Evolutionary conservation across 2,113 vertebrate genomes (phyloP).

Genomic region (Oreochromis tanganicae): DNA sequence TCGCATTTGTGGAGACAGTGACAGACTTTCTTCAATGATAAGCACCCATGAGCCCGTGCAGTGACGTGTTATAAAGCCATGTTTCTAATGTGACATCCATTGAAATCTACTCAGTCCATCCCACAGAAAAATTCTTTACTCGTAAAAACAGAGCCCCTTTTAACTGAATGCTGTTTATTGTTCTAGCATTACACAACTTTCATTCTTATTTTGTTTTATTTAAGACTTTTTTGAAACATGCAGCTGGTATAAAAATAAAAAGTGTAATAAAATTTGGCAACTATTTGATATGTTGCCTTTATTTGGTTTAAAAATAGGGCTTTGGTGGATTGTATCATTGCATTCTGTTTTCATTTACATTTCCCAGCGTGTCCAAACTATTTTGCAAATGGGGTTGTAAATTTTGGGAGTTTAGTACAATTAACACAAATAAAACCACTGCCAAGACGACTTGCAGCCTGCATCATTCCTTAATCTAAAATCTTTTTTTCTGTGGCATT

Average conservation of each 20-base stretch:
- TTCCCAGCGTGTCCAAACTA: background rate
- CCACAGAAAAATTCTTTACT: background rate
- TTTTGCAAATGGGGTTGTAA: background rate
- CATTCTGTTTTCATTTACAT: background rate
- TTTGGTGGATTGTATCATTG: background rate
- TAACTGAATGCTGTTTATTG: background rate
- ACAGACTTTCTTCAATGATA: background rate
- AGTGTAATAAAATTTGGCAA: background rate
- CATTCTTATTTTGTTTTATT: background rate
- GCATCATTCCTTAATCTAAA: background rate
- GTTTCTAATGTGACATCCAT: background rate
- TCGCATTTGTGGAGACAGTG: background rate
- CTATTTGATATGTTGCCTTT: background rate
- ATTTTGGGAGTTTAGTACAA: background rate
- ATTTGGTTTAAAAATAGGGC: background rate
- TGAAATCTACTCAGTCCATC: background rate
- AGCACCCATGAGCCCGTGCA: background rate
- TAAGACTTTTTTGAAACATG: background rate
- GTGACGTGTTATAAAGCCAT: background rate
- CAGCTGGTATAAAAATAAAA: background rate
- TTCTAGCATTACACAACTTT: background rate
- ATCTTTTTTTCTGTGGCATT: background rate
- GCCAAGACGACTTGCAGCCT: background rate
- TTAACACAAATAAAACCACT: conserved; percentile 2
- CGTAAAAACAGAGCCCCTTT: background rate